Evolutionary conservation across 2,113 vertebrate species (phyloP).

Genomic region (Poecilia latipinna): DNA sequence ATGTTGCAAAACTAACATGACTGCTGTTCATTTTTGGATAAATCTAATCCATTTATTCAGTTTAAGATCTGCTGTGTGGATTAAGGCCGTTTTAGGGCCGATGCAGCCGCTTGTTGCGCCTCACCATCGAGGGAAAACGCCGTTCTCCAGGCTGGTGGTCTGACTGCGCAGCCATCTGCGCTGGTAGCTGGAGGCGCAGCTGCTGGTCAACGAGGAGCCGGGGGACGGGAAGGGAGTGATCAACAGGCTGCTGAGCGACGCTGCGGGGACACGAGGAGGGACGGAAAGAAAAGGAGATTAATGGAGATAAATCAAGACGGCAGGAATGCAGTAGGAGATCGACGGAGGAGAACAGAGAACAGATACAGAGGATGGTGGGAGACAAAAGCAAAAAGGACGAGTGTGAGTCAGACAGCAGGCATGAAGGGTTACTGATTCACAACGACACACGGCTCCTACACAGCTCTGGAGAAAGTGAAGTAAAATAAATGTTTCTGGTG

Average conservation of each 20-base stretch:
- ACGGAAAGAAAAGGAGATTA: not conserved
- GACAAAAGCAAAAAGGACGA: constrained; percentile 31
- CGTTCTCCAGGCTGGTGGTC: constrained; percentile 98
- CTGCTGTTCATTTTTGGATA: too few relatives aligned
- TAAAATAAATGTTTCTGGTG: constrained; percentile 8
- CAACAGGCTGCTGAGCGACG: constrained; percentile 95
- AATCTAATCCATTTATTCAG: too few relatives aligned
- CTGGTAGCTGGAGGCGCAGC: constrained; percentile 98
- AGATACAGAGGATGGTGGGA: constrained; percentile 29
- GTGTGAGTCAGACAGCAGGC: constrained; percentile 46
- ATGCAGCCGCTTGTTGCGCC: constrained; percentile 28
- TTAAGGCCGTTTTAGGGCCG: not conserved
- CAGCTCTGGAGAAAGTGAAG: constrained; percentile 13
- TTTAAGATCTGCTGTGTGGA: too few relatives aligned
- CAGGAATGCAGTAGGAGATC: constrained; percentile 1
- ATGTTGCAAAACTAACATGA: too few relatives aligned
- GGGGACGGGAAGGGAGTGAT: constrained; percentile 97
- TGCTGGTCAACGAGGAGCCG: constrained; percentile 94
- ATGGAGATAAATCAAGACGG: not conserved
- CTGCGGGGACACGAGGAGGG: constrained; percentile 67
- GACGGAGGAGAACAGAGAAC: constrained; percentile 9
- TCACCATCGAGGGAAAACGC: constrained; percentile 97
- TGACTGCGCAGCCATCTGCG: constrained; percentile 97
- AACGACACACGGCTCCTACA: constrained; percentile 14
- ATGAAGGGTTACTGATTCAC: constrained; percentile 33